These are phyloP conservation scores for Chiroxiphia lanceolata DNA, from an alignment of 2,797 vertebrate genomes.

Conservation along the genomic window DNA sequence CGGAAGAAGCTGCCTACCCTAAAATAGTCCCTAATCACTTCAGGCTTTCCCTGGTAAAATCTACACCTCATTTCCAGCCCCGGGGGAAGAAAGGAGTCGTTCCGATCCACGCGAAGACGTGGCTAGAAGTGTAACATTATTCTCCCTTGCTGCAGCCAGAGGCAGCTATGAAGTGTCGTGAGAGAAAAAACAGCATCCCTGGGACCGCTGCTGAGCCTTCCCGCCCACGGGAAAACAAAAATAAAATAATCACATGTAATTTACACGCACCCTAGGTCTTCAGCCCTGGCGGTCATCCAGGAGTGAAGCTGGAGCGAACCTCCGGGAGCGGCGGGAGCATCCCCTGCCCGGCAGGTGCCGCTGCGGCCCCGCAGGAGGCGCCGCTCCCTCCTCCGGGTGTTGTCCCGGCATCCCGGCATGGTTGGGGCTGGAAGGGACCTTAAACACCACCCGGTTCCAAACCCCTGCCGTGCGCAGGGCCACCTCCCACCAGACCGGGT, in stretches of 20 bases:
- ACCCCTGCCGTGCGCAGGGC: not conserved
- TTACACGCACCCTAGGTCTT: no score
- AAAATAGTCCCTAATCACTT: not conserved
- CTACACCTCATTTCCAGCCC: not conserved
- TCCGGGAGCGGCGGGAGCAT: not conserved
- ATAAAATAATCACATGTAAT: not conserved
- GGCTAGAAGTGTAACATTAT: fast-evolving
- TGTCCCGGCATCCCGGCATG: not conserved
- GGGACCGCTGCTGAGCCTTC: not conserved
- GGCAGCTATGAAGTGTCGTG: fast-evolving
- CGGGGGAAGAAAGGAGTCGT: not conserved
- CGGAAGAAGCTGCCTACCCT: not conserved
- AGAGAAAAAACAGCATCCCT: not conserved
- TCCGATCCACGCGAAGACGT: fast-evolving
- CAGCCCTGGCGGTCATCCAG: fast-evolving
- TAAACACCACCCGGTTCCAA: fast-evolving
- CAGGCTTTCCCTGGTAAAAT: not conserved
- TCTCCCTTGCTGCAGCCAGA: not conserved
- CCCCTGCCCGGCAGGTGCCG: not conserved
- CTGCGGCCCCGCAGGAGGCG: not conserved
- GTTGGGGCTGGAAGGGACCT: no score
- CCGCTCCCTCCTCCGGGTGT: not conserved
- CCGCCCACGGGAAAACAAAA: not conserved
- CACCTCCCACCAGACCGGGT: not conserved
- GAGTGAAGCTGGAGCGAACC: fast-evolving